Evolutionary conservation across 2,113 vertebrate species (phyloP).

Genomic region (Bubalus kerabau): DNA sequence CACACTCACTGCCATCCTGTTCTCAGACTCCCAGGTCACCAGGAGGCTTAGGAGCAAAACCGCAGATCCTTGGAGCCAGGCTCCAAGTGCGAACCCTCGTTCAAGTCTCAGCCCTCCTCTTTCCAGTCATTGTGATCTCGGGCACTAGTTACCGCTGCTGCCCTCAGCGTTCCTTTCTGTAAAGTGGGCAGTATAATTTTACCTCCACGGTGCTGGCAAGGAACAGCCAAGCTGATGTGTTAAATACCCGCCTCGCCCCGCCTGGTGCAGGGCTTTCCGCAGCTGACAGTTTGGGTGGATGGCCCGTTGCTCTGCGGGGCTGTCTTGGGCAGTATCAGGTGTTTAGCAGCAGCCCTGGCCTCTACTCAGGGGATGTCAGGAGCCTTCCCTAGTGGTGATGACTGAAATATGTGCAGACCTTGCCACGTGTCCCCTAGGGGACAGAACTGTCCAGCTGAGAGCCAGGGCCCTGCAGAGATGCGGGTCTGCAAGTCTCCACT

Average conservation of each 20-base stretch:
- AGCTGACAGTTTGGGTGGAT: neutral
- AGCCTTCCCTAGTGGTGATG: neutral
- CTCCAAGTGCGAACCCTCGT: rapidly evolving
- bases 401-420: neutral
- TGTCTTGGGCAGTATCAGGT: rapidly evolving
- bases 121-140: neutral
- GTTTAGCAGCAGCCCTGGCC: neutral
- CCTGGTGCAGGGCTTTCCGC: rapidly evolving
- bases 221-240: rapidly evolving
- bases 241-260: rapidly evolving
- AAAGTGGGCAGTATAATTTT: neutral
- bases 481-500: neutral
- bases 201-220: neutral
- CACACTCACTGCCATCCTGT: rapidly evolving
- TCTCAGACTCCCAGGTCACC: neutral
- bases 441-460: neutral
- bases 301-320: neutral
- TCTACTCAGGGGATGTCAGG: neutral
- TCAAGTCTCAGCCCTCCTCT: neutral
- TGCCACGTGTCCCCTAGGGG: neutral
- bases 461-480: neutral
- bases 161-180: neutral
- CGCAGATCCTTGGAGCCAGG: rapidly evolving
- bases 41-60: neutral
- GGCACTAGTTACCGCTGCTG: neutral